Conservation (phyloP, 1,140 invertebrate genomes). For the Berghia stephanieae region DNA sequence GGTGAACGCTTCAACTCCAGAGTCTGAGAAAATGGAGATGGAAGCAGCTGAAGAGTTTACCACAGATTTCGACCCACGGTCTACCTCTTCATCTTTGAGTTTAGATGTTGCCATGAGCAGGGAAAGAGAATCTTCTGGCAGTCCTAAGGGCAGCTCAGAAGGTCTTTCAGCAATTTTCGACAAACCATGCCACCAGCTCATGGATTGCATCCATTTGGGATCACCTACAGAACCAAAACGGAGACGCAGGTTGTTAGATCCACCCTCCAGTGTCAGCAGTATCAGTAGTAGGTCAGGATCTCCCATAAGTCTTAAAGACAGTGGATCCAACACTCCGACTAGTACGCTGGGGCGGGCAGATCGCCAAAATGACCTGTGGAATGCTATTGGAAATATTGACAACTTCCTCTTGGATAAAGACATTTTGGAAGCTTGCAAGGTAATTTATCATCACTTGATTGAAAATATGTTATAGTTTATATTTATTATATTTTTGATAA, state of each 20-base stretch:
- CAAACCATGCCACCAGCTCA: neutral
- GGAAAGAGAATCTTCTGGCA: too few relatives aligned
- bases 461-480: too few relatives aligned
- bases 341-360: slow-evolving; percentile 38
- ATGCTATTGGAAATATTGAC: slow-evolving; percentile 83
- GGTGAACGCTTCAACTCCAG: too few relatives aligned
- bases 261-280: slow-evolving; percentile 33
- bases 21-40: too few relatives aligned
- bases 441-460: too few relatives aligned
- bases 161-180: slow-evolving; percentile 18
- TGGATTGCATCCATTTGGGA: slow-evolving; percentile 26
- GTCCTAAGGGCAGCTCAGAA: too few relatives aligned
- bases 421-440: slow-evolving; percentile 86
- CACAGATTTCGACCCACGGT: too few relatives aligned
- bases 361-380: slow-evolving; percentile 83
- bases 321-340: slow-evolving; percentile 41
- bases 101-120: too few relatives aligned
- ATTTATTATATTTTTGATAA: too few relatives aligned
- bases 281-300: slow-evolving; percentile 51
- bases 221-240: slow-evolving; percentile 46
- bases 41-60: too few relatives aligned
- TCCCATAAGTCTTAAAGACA: slow-evolving; percentile 39
- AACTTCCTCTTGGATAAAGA: slow-evolving; percentile 94
- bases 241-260: slow-evolving; percentile 45
- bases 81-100: too few relatives aligned